Base-by-base conservation (phyloP, 2,797 vertebrate genomes). In the Zenarchopterus dispar region DNA sequence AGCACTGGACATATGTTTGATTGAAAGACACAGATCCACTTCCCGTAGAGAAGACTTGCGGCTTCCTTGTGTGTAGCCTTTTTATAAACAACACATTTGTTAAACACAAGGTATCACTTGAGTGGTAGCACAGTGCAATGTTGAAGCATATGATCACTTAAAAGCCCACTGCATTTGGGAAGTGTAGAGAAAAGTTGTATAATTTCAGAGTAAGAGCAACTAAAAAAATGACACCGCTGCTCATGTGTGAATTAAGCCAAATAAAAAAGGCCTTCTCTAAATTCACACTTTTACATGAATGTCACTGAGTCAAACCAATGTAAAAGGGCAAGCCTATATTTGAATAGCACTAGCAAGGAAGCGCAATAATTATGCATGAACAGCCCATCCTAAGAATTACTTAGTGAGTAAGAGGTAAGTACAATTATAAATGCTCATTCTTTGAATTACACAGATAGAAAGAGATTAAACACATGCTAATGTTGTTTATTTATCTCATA, bases 181-280 rank as follows among this genome's bases (percentile, higher is more conserved):
- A 56, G 11, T 73, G 51, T 36, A 24, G 62, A 17, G 6, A 81
- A 39, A 39, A 39, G 36, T 39, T 39, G 54, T 75, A 54, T 56
- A 46, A 51, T 70, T 77, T 68, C 21, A 62, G 55, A 62, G 52
- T 59, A 57, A 52, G 31, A 19, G 66, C 53, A 79, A 67, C 76
- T 79, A 68, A 44, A 56, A 78, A 81, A 83, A 36, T 78, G 0
- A 62, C 61, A 54, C 54, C 8, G 43, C 47, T 57, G 52, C 52
- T 78, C 51, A 59, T 58, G 58, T 54, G 67, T 74, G 33, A 60
- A 59, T 2, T 2, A 58, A 33, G 33, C 10, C 11, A 13, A 36
- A 36, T 4, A 10, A 13, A 36, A 36, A 36, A 10, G 8, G 2
- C 2, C 13, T 36, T 36, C 13, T 36, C 11, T 36, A 11, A 31